Evolutionary conservation across 1,140 invertebrate genomes (phyloP).

Genomic region (Drosophila paulistorum): DNA sequence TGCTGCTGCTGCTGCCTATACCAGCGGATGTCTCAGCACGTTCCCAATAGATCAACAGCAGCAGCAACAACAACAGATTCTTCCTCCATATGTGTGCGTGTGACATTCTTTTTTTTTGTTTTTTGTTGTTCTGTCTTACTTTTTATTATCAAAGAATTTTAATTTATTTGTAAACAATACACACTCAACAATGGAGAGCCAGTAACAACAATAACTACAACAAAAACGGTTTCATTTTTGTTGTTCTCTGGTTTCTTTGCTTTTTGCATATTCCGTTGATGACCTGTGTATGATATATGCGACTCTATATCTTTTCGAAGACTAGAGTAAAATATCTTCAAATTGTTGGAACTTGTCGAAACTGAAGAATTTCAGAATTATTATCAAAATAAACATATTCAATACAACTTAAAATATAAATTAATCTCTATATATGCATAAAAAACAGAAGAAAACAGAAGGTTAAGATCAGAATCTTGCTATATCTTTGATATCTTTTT

Average conservation of each 20-base stretch:
- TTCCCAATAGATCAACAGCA: constrained; percentile 77
- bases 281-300: background rate
- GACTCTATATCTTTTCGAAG: too few species aligned
- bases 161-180: constrained; percentile 78
- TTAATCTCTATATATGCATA: too few species aligned
- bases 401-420: too few species aligned
- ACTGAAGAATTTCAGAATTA: too few species aligned
- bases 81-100: constrained; percentile 38
- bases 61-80: constrained; percentile 26
- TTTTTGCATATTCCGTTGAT: constrained; percentile 5
- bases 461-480: too few species aligned
- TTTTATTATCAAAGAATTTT: constrained; percentile 79
- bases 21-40: constrained; percentile 73
- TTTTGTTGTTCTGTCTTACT: constrained; percentile 29
- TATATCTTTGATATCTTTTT: too few species aligned
- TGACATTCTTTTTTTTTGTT: constrained; percentile 53
- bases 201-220: constrained; percentile 17
- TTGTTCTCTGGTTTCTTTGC: constrained; percentile 6
- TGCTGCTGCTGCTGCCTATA: constrained; percentile 39
- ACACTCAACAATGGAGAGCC: constrained; percentile 26
- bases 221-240: constrained; percentile 29
- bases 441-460: too few species aligned
- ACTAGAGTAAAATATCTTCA: too few species aligned
- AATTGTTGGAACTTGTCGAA: too few species aligned
- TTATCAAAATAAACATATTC: too few species aligned